Conservation (phyloP, 2,797 vertebrate species). For the Graptemys geographica region DNA sequence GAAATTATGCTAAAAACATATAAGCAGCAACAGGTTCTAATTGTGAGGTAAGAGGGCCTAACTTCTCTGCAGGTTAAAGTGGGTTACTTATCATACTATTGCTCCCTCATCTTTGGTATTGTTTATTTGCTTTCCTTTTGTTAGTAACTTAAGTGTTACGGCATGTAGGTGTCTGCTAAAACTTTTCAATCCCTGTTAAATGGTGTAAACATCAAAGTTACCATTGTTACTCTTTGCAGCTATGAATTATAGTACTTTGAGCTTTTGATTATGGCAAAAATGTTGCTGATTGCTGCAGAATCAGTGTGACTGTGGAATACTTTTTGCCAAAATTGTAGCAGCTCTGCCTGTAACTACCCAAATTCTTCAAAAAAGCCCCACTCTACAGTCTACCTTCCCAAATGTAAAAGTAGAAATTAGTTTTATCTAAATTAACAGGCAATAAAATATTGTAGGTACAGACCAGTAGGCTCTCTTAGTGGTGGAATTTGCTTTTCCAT, state of each 20-base stretch:
- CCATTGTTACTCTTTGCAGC: background rate
- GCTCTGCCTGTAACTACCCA: background rate
- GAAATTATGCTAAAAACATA: background rate
- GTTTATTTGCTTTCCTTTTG: background rate
- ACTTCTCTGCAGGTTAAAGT: background rate
- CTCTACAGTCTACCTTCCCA: fast-evolving
- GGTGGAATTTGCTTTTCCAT: background rate
- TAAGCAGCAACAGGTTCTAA: too few relatives aligned
- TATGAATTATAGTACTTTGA: background rate
- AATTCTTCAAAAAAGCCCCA: background rate
- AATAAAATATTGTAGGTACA: background rate
- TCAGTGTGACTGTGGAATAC: background rate
- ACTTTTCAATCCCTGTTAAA: background rate
- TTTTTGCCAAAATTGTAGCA: background rate
- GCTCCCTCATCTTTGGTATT: background rate
- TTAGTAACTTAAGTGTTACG: too few relatives aligned
- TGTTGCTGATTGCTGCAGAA: background rate
- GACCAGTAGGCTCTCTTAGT: background rate
- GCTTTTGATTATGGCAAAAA: background rate
- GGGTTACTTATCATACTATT: background rate
- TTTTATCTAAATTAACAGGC: background rate
- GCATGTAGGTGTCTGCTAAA: background rate
- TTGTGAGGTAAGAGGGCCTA: background rate
- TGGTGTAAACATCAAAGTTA: background rate
- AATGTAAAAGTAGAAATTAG: background rate